Conservation (phyloP, 1,140 invertebrate species). For the Leptopilina boulardi region DNA sequence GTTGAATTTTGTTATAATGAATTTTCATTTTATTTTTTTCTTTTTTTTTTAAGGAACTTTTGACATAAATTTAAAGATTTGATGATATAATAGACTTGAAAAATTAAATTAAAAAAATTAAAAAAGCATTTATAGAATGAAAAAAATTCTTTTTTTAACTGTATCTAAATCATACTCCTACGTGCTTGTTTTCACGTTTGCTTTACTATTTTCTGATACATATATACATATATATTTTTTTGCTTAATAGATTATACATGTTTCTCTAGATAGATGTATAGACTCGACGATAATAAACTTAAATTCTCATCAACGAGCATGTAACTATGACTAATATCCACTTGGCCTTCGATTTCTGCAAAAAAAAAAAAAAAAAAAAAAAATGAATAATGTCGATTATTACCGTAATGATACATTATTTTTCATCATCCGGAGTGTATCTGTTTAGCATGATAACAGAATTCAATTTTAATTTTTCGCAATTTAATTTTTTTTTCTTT, state of each 20-base stretch:
- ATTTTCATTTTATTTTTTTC: too few species aligned
- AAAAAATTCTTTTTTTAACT: neutral
- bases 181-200: neutral
- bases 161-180: neutral
- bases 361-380: neutral
- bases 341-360: neutral
- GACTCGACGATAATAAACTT: conserved; percentile 1
- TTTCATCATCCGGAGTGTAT: conserved; percentile 4
- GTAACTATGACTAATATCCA: conserved; percentile 2
- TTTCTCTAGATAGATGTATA: neutral
- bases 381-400: neutral
- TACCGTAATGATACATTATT: conserved; percentile 6
- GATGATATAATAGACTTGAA: neutral
- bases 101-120: neutral
- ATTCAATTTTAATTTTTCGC: neutral
- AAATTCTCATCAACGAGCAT: neutral
- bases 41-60: neutral
- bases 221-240: too few species aligned
- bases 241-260: neutral
- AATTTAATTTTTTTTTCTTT: neutral
- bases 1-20: too few species aligned
- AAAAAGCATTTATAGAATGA: too few species aligned
- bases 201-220: neutral
- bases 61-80: neutral
- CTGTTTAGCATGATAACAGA: neutral